Evolutionary conservation across 2,888 invertebrate genomes (phyloP), one percentile per base, ranked within the genome.

Genomic region (Coelogynopora nodosa): DNA sequence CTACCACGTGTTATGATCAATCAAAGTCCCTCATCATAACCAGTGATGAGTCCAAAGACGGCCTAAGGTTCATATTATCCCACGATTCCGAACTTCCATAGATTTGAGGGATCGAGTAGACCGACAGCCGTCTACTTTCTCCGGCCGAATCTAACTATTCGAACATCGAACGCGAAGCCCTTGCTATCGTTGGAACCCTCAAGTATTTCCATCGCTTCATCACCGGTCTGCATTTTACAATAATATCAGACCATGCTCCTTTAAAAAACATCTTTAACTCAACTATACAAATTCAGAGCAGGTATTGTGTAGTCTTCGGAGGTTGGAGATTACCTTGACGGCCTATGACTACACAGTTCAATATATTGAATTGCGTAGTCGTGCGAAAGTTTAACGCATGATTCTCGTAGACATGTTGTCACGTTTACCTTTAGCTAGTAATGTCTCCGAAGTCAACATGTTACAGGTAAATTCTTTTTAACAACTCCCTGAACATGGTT

Each of bases 221-320:
- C 0, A 90, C 88, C 81, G 91, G 91, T 0, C 88, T 90, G 23
- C 88, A 88, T 26, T 93, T 92, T 87, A 90, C 90, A 0, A 88
- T 92, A 27, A 81, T 88, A 18, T 91, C 90, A 0, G 91, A 91
- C 86, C 90, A 91, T 86, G 89, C 90, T 86, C 91, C 92, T 0
- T 87, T 92, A 0, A 90, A 89, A 30, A 81, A 88, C n/a, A 90
- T 92, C 84, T 90, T 91, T 86, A 87, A 88, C 82, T 86, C 88
- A 82, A 89, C 89, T 89, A 86, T 26, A 23, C n/a, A n/a, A 1
- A 90, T 13, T 88, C 89, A 0, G 80, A 87, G 2, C 86, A 87
- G 30, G 87, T 89, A 2, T 89, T 89, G 10, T 88, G 87, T 31
- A 87, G 89, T 13, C 88, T 90, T 10, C 88, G 89, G 83, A 84